A percentile compares a stretch with the other conserved stretches of the same genome.
These are phyloP conservation scores for Nannoperca australis DNA, from an alignment of 2,797 vertebrate species.

Conservation along the genomic window DNA sequence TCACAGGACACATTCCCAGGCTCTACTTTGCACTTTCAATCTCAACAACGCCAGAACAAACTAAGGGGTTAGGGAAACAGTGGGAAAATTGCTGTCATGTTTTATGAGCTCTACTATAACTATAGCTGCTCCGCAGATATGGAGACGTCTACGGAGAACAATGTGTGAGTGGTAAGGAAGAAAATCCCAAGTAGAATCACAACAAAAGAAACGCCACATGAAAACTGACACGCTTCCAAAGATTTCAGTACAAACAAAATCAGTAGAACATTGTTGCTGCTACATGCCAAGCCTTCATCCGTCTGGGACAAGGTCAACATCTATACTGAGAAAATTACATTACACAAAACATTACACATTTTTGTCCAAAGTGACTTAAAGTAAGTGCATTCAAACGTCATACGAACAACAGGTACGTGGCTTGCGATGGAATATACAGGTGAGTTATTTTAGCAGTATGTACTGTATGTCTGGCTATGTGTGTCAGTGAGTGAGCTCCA, in stretches of 20 bases:
- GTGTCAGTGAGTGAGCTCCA: neutral
- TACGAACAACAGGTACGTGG: neutral
- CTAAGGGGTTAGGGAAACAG: slow-evolving; percentile 17
- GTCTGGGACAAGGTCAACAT: slow-evolving; percentile 22
- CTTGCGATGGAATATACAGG: neutral
- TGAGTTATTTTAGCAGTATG: neutral
- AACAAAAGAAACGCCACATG: slow-evolving; percentile 3
- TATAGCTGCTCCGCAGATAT: slow-evolving; percentile 28
- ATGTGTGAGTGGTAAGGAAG: neutral
- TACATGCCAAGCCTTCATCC: neutral
- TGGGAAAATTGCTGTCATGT: slow-evolving; percentile 36
- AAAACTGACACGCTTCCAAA: slow-evolving; percentile 25
- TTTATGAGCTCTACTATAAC: slow-evolving; percentile 53
- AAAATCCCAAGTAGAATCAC: neutral
- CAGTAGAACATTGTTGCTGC: neutral
- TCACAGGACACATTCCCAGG: slow-evolving; percentile 32
- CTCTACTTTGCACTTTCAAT: slow-evolving; percentile 70
- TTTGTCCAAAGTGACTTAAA: neutral
- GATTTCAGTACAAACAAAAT: slow-evolving; percentile 10
- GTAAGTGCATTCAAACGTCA: neutral
- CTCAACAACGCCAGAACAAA: slow-evolving; percentile 21
- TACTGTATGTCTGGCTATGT: neutral
- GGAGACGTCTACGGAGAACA: slow-evolving; percentile 9
- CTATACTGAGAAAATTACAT: neutral
- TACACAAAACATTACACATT: neutral